Evolutionary conservation across 1,140 invertebrate genomes (phyloP).

Genomic region (Oryzaephilus surinamensis): DNA sequence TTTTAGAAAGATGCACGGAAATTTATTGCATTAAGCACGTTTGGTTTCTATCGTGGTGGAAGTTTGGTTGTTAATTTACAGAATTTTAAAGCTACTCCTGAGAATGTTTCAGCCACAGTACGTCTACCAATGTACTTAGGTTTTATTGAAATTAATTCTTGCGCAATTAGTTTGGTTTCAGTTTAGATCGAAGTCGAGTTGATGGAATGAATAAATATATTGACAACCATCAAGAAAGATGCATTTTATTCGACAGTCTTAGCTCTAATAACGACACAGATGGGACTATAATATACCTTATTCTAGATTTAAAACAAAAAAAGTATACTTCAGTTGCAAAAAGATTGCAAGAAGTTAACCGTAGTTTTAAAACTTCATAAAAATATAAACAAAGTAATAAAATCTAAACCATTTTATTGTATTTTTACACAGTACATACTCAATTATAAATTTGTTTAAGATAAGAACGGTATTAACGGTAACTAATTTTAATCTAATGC

Average conservation of each 20-base stretch:
- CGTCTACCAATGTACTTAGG: conserved; percentile 20
- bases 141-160: conserved; percentile 7
- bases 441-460: too few species aligned
- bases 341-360: not conserved
- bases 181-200: conserved; percentile 74
- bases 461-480: too few species aligned
- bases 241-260: conserved; percentile 50
- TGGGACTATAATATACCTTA: conserved; percentile 60
- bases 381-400: too few species aligned
- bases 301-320: conserved; percentile 62
- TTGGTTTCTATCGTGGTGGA: conserved; percentile 83
- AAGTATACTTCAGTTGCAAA: conserved; percentile 41
- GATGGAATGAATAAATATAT: conserved; percentile 80
- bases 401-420: too few species aligned
- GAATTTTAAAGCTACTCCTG: conserved; percentile 53
- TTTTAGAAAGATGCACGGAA: conserved; percentile 74
- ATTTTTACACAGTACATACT: too few species aligned
- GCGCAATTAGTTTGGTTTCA: conserved; percentile 70
- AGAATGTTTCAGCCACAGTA: conserved; percentile 51
- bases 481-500: too few species aligned
- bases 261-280: conserved; percentile 42
- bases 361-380: too few species aligned
- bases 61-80: conserved; percentile 67
- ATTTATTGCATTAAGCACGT: conserved; percentile 81
- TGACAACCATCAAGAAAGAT: conserved; percentile 64